Conservation (phyloP, 2,797 vertebrate species). For the Chloroceryle amazona region DNA sequence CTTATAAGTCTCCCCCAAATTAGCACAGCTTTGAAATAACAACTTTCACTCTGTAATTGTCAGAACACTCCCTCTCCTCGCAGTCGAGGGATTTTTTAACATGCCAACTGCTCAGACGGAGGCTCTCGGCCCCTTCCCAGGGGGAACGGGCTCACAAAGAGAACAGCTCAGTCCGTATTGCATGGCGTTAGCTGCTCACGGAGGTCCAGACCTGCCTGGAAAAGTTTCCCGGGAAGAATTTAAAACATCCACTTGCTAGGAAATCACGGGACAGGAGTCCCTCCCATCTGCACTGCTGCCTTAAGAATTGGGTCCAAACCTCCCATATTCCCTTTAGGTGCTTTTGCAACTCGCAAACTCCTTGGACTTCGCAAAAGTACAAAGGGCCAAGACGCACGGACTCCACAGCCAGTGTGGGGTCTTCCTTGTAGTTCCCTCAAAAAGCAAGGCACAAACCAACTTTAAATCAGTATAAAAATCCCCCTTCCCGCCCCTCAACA, state of each 20-base stretch:
- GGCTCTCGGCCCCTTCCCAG: background rate
- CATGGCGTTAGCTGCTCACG: background rate
- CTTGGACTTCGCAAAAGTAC: background rate
- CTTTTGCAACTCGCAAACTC: background rate
- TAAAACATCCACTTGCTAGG: background rate
- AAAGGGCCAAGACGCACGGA: background rate
- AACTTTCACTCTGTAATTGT: slow-evolving; percentile 5
- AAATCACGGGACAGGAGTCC: background rate
- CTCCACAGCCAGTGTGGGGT: background rate
- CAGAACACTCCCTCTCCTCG: background rate
- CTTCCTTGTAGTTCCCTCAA: background rate
- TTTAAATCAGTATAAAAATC: background rate
- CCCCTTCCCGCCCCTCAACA: background rate
- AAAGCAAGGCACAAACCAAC: background rate
- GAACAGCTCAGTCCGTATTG: background rate
- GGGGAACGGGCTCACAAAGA: background rate
- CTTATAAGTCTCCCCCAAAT: slow-evolving; percentile 41
- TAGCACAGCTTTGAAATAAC: slow-evolving; percentile 40
- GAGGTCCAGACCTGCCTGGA: background rate
- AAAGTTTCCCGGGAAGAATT: background rate
- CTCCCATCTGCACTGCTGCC: background rate
- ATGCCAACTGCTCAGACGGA: background rate
- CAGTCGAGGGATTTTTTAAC: background rate
- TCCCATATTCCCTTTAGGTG: background rate
- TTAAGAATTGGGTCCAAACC: background rate